phyloP scores from a whole-genome alignment of 2,113 vertebrate species.

The Bubo bubo region DNA sequence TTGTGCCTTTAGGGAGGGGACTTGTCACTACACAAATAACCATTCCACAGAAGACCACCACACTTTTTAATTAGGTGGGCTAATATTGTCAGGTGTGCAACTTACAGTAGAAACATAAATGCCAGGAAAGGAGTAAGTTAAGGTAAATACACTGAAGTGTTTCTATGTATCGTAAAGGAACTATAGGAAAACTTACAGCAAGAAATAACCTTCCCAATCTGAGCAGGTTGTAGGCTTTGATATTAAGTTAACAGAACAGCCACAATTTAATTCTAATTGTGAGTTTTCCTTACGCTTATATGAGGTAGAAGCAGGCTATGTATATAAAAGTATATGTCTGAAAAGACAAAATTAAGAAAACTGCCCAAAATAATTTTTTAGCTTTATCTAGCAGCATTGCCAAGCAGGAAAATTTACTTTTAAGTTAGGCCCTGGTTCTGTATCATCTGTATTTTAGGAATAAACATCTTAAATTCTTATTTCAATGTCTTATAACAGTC shows the following conservation, averaged over 20 bases:
- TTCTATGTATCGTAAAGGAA: neutral
- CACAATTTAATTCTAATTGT: neutral
- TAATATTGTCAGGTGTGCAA: neutral
- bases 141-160: neutral
- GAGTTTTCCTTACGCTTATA: accelerated
- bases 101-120: no score
- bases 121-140: neutral
- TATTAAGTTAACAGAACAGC: neutral
- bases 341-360: neutral
- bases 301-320: neutral
- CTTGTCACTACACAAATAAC: neutral
- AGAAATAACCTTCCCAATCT: neutral
- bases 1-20: neutral
- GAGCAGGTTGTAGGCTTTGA: neutral
- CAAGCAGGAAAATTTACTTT: neutral
- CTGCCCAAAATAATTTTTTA: neutral
- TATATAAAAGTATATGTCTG: accelerated
- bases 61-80: neutral
- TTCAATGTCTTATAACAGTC: neutral
- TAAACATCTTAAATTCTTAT: neutral
- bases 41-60: neutral
- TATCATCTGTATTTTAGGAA: neutral
- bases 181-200: neutral
- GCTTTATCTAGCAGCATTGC: neutral
- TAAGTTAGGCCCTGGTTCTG: neutral